Evolutionary conservation across 2,113 vertebrate genomes (phyloP).

Genomic region (Seriola aureovittata): DNA sequence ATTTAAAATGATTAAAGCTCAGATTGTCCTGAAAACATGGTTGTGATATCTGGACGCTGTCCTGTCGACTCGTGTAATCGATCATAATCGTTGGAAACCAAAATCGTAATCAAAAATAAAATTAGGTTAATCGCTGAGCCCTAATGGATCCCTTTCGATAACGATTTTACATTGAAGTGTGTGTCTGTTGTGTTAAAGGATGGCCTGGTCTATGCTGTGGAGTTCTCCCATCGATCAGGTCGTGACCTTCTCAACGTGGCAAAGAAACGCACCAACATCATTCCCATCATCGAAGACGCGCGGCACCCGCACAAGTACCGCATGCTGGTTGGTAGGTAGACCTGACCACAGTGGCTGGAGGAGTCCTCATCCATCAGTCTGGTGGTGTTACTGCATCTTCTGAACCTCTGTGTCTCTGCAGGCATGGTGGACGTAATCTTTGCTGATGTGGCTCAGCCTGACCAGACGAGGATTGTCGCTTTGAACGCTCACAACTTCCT

Average conservation of each 20-base stretch:
- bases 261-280: constrained; percentile 96
- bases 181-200: constrained; percentile 82
- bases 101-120: too few relatives aligned
- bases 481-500: constrained; percentile 95
- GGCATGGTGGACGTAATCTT: constrained; percentile 98
- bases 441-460: constrained; percentile 94
- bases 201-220: constrained; percentile 93
- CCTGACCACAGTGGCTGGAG: too few relatives aligned
- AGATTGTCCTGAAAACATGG: too few relatives aligned
- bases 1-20: too few relatives aligned
- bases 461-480: constrained; percentile 95
- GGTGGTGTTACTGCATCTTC: too few relatives aligned
- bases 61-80: too few relatives aligned
- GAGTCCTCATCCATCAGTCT: too few relatives aligned
- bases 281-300: constrained; percentile 95
- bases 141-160: too few relatives aligned
- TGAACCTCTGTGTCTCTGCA: constrained; percentile 51
- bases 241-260: constrained; percentile 95
- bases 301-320: constrained; percentile 95
- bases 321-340: constrained; percentile 91
- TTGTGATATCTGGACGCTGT: too few relatives aligned
- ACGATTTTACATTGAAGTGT: not conserved
- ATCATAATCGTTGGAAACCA: too few relatives aligned
- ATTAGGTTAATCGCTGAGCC: too few relatives aligned
- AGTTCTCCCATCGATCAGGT: constrained; percentile 94